phyloP scores from a whole-genome alignment of 2,888 invertebrate species.

The Nineta flava region DNA sequence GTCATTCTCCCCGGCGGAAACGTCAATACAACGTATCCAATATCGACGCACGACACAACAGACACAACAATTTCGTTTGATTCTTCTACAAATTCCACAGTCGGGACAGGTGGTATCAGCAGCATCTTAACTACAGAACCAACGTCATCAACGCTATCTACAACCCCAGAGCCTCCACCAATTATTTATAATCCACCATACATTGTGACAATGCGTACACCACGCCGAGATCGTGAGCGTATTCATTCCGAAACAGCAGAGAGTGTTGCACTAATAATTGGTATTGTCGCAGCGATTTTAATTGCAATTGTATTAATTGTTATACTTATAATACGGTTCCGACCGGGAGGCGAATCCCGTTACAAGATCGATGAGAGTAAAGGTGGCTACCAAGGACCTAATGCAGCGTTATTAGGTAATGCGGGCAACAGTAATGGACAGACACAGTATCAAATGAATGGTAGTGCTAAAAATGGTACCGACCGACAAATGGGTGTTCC shows the following conservation, averaged over 20 bases:
- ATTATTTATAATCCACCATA: slow-evolving; percentile 22
- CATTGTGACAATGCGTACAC: slow-evolving; percentile 22
- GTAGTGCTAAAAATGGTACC: slow-evolving; percentile 34
- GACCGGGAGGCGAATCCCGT: slow-evolving; percentile 71
- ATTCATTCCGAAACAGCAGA: slow-evolving; percentile 54
- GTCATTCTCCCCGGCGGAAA: slow-evolving; percentile 7
- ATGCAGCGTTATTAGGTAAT: slow-evolving; percentile 58
- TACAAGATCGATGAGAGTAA: slow-evolving; percentile 85
- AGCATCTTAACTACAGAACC: slow-evolving; percentile 15
- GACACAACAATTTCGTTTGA: slow-evolving; percentile 8
- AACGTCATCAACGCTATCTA: slow-evolving; percentile 16
- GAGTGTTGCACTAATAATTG: slow-evolving; percentile 62
- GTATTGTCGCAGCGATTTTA: slow-evolving; percentile 79
- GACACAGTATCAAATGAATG: slow-evolving; percentile 31
- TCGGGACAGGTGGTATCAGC: slow-evolving; percentile 12
- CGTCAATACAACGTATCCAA: slow-evolving; percentile 15
- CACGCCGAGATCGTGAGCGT: slow-evolving; percentile 26
- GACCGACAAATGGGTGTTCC: slow-evolving; percentile 18
- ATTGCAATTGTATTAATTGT: slow-evolving; percentile 84
- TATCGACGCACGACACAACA: slow-evolving; percentile 7
- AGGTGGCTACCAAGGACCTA: slow-evolving; percentile 60
- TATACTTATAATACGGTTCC: slow-evolving; percentile 76
- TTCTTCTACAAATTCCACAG: slow-evolving; percentile 9
- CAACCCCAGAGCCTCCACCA: slow-evolving; percentile 23
- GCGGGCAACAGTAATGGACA: slow-evolving; percentile 30